Percentiles rank a stretch among this genome's conserved stretches.
Evolutionary conservation across 2,113 vertebrate species (phyloP).

Genomic region (Eleginops maclovinus): DNA sequence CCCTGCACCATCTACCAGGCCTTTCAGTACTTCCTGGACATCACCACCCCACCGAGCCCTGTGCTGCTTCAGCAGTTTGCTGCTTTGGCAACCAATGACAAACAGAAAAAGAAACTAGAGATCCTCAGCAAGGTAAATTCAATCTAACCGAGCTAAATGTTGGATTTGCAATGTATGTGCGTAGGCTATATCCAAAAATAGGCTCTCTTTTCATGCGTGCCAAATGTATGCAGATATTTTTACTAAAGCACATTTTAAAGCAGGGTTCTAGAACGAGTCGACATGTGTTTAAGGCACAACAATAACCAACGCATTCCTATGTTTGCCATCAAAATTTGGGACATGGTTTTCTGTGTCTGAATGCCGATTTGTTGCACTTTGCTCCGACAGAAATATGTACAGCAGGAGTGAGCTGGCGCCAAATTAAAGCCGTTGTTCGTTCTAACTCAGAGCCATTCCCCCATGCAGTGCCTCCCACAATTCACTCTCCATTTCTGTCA

Average conservation of each 20-base stretch:
- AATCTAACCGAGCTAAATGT: conserved; percentile 15
- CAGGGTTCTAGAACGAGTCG: not conserved
- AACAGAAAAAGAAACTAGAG: conserved; percentile 92
- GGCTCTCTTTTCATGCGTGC: not conserved
- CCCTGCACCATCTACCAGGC: conserved; percentile 97
- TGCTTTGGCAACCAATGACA: conserved; percentile 91
- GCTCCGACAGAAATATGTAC: conserved; percentile 44
- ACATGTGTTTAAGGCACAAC: conserved; percentile 19
- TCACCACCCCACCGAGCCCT: conserved; percentile 94
- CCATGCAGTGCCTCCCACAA: conserved; percentile 73
- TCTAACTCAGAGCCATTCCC: conserved; percentile 52
- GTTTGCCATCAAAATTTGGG: conserved; percentile 37
- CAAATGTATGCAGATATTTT: conserved; percentile 15
- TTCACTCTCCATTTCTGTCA: conserved; percentile 73
- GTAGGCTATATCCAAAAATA: conserved; percentile 17
- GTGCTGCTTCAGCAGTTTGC: conserved; percentile 96
- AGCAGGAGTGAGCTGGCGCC: conserved; percentile 57
- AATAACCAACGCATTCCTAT: conserved; percentile 18
- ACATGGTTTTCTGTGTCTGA: conserved; percentile 19
- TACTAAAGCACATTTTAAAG: not conserved
- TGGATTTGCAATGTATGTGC: not conserved
- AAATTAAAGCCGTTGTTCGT: conserved; percentile 61
- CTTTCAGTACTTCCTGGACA: conserved; percentile 97
- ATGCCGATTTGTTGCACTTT: conserved; percentile 43
- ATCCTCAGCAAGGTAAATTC: conserved; percentile 93